Evolutionary conservation across 2,113 vertebrate genomes (phyloP), one percentile per base, ranked within the genome.

Genomic region (Lampris megalopsis): DNA sequence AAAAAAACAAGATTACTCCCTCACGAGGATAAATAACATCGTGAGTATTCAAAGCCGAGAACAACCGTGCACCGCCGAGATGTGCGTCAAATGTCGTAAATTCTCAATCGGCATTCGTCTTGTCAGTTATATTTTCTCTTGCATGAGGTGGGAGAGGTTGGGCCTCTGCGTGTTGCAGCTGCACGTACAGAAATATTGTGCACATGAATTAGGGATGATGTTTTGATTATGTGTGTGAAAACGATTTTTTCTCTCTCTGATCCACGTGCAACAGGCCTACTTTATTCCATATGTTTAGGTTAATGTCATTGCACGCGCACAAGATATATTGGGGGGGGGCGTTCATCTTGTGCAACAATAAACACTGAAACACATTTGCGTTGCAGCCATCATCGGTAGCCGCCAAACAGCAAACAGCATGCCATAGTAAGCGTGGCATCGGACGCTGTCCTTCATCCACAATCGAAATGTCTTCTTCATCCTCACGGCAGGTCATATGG

Each of bases 61-160:
- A 8, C 0, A 8, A 0, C 2, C 1, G 3, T 13, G 40, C 64
- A 53, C 67, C 40, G 68, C 50, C 2, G 9, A 41, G 38, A 1
- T 13, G 49, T 47, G 49, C 13, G 24, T 24, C 43, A 35, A 71
- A 8, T 74, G 52, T 59, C 5, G 71, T 82, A 81, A 9, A 43
- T 80, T 79, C 82, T 77, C 68, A 89, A 86, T 89, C 88, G 80
- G 88, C 74, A 79, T 84, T 77, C 75, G 63, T 74, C 72, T 83
- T 77, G 79, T 80, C 79, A 76, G 87, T 86, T 73, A 65, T 80
- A 72, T 83, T 82, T 83, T 74, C 24, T 24, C 24, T 73, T 77
- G 77, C 77, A 63, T 69, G 85, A 85, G 86, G 80, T 80, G 87
- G 85, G 85, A 91, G 81, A 92, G 85, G 88, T 85, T 80, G 75